These are phyloP conservation scores for Saxicola maurus DNA, from an alignment of 2,797 vertebrate species.

Conservation along the genomic window DNA sequence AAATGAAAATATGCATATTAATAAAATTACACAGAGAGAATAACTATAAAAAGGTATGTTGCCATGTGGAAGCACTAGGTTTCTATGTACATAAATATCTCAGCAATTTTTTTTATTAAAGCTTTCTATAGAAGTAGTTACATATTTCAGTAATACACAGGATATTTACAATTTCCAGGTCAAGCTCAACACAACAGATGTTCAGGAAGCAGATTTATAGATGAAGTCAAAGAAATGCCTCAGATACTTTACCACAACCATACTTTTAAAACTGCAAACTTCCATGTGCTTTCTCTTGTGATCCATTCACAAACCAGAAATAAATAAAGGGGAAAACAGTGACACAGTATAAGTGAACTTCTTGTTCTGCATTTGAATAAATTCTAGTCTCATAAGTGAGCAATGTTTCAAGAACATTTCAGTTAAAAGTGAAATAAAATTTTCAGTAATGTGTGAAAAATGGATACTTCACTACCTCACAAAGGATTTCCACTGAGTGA, in stretches of 20 bases:
- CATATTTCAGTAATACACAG: slow-evolving; percentile 56
- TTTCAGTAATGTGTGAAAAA: background rate
- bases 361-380: background rate
- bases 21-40: background rate
- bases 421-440: background rate
- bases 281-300: slow-evolving; percentile 25
- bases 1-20: background rate
- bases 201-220: slow-evolving; percentile 54
- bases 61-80: background rate
- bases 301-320: background rate
- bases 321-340: background rate
- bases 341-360: background rate
- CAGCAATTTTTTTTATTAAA: background rate
- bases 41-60: background rate
- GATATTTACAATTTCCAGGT: slow-evolving; percentile 63
- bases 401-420: background rate
- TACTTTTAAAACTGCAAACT: background rate
- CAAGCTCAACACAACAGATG: slow-evolving; percentile 47
- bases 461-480: background rate
- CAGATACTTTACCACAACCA: background rate
- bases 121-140: slow-evolving; percentile 26
- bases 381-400: background rate
- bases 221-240: slow-evolving; percentile 52
- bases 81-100: background rate
- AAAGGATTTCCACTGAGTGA: background rate